A percentile compares a stretch with the other conserved stretches of the same genome.
phyloP scores from a whole-genome alignment of 2,113 vertebrate species.

The Semnornis frantzii region DNA sequence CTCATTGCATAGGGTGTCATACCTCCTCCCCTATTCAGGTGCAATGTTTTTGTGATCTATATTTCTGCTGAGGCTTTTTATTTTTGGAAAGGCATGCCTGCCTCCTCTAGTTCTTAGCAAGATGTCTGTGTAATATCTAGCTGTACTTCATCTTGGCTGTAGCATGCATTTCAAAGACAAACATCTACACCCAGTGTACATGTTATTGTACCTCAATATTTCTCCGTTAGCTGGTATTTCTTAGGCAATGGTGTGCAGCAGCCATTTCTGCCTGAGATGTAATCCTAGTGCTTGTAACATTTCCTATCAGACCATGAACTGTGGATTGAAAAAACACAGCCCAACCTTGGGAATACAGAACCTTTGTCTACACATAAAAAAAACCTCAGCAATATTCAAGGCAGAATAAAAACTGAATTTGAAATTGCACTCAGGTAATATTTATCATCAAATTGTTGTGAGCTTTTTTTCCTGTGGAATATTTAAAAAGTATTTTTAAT shows the following conservation, averaged over 20 bases:
- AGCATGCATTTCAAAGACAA: neutral
- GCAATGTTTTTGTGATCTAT: neutral
- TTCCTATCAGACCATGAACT: neutral
- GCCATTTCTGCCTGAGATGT: neutral
- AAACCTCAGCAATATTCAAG: neutral
- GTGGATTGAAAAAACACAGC: neutral
- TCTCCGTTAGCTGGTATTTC: neutral
- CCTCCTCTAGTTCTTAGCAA: neutral
- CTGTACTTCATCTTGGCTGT: neutral
- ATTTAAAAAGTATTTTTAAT: neutral
- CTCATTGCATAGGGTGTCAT: neutral
- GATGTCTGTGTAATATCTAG: neutral
- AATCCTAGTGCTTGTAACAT: neutral
- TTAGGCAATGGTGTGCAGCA: neutral
- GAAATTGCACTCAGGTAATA: neutral
- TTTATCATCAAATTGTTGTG: neutral
- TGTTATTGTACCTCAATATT: neutral
- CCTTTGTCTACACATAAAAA: rapidly evolving
- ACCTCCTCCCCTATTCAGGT: neutral
- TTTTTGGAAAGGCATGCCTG: neutral
- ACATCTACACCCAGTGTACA: neutral
- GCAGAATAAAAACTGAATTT: neutral
- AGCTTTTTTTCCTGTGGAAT: too few relatives aligned
- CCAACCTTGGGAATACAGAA: neutral
- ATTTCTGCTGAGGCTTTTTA: neutral